Evolutionary conservation across 1,140 invertebrate genomes (phyloP), one percentile per base, ranked within the genome.

Genomic region (Brachionus plicatilis): DNA sequence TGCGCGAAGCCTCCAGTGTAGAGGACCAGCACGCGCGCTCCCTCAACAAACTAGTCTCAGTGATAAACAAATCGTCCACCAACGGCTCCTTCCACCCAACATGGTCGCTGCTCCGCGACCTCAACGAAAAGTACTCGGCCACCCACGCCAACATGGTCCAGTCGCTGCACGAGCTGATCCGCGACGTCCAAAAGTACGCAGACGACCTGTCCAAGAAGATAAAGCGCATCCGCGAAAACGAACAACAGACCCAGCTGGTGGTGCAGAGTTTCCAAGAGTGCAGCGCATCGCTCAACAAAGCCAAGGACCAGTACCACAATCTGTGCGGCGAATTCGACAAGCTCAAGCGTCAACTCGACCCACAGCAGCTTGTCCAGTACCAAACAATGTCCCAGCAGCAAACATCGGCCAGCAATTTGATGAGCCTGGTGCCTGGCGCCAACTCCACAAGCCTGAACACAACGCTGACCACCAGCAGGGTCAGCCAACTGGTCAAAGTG

Each of bases 181-280:
- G 60, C 56, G 79, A 82, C 4, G 43, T 82, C 29, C 79, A 82
- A 66, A 82, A 82, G 27, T 82, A 82, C 37, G 43, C 37, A 1
- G 79, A 82, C n/a, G 79, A 82, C 33, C 47, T 82, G 79, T 60
- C 79, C 3, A 82, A 82, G 33, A 82, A 82, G 20, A 65, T 82
- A 27, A 82, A 82, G 43, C 20, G 79, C 1, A 82, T 82, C 9
- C 20, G 79, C 33, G 79, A 82, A 68, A 82, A 82, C 12, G 79
- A 82, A 20, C 53, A 65, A 45, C 79, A 82, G 41, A 82, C 79
- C 8, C 53, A 82, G 27, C 29, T 65, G 17, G 27, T 82, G 6
- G 79, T 82, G 7, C 50, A 82, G 53, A 65, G 20, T n/a, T 82
- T 47, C n/a, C 79, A 82, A 27, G 79, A 82, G 27, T 37, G n/a